phyloP scores from a whole-genome alignment of 1,140 invertebrate species.

The Coptotermes formosanus region DNA sequence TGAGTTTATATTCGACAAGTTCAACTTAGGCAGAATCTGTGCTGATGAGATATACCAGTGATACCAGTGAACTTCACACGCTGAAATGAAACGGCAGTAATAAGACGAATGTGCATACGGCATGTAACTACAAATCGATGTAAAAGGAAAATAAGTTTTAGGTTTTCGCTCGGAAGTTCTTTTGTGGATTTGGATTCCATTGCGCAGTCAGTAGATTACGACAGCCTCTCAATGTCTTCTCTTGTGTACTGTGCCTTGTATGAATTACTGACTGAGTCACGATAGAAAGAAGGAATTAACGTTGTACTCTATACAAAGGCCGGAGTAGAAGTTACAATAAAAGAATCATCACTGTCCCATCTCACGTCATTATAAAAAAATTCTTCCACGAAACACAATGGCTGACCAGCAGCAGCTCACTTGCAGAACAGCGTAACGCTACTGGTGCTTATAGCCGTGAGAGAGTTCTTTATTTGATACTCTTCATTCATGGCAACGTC shows the following conservation, averaged over 20 bases:
- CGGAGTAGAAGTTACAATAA: background rate
- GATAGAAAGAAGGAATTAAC: constrained; percentile 7
- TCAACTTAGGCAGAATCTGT: no score
- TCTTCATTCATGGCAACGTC: constrained; percentile 1
- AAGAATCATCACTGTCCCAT: background rate
- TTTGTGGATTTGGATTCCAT: no score
- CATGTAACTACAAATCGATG: no score
- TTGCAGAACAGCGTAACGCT: background rate
- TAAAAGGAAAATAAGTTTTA: no score
- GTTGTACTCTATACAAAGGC: background rate
- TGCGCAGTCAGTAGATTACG: no score
- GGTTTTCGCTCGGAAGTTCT: no score
- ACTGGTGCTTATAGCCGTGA: background rate
- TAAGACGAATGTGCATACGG: no score
- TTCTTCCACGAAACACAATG: constrained; percentile 14
- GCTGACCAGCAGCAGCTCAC: background rate
- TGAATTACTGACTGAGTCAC: constrained; percentile 9
- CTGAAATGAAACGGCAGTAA: no score
- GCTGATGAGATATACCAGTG: no score
- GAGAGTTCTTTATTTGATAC: background rate
- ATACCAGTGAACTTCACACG: no score
- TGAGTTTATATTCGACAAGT: no score
- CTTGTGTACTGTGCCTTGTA: background rate
- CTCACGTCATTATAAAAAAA: background rate
- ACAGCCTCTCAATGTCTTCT: no score